Evolutionary conservation across 2,797 vertebrate genomes (phyloP).

Genomic region (Synanceia verrucosa): DNA sequence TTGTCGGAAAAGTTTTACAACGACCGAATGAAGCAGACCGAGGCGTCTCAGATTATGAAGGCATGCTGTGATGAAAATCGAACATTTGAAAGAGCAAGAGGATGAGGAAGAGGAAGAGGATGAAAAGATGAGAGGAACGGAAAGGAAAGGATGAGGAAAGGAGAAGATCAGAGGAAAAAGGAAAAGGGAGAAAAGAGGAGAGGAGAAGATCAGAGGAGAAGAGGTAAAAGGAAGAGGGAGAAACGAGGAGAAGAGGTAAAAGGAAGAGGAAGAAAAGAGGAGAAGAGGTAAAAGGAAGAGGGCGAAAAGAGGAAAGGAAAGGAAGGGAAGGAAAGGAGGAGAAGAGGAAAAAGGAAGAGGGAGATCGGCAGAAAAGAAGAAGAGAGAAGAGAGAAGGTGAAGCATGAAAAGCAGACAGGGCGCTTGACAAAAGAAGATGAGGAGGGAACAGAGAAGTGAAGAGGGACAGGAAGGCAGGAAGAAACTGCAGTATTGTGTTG

Average conservation of each 20-base stretch:
- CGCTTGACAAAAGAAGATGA: not conserved
- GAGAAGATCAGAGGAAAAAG: not conserved
- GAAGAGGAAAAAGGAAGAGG: not conserved
- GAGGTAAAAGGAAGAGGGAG: no score
- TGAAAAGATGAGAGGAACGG: not conserved
- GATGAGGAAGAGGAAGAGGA: not conserved
- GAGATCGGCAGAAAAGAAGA: not conserved
- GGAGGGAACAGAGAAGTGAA: not conserved
- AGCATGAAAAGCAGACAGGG: not conserved
- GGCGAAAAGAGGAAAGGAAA: no score
- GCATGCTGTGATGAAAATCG: slow-evolving; percentile 53
- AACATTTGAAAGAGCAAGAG: slow-evolving; percentile 27
- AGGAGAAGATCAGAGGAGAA: not conserved
- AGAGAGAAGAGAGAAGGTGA: not conserved
- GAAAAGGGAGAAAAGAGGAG: not conserved
- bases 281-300: not conserved
- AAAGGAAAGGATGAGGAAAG: not conserved
- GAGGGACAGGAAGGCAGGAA: not conserved
- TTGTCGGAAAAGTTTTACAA: slow-evolving; percentile 69
- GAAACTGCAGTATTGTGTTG: not conserved
- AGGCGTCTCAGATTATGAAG: slow-evolving; percentile 63
- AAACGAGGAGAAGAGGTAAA: not conserved
- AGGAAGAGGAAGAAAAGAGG: not conserved
- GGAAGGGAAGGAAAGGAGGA: not conserved
- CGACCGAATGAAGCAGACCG: slow-evolving; percentile 40